phyloP scores from a whole-genome alignment of 1,140 invertebrate species.

The Campoletis sonorensis region DNA sequence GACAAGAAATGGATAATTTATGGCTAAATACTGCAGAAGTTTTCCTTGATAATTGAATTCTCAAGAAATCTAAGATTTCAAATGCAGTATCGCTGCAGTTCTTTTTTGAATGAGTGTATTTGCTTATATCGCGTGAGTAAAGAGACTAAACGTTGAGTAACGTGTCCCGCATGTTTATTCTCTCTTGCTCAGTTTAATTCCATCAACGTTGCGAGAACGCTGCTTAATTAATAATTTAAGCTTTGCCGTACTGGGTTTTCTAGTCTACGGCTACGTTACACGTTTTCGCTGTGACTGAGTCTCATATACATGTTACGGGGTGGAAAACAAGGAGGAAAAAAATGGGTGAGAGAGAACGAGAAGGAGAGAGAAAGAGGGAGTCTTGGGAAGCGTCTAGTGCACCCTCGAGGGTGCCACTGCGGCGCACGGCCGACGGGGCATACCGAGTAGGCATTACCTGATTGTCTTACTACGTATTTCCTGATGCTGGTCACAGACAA shows the following conservation, averaged over 20 bases:
- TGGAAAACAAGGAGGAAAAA: constrained; percentile 14
- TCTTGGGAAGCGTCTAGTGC: constrained; percentile 58
- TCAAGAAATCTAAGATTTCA: too few species aligned
- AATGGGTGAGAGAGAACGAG: neutral
- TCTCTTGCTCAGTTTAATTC: neutral
- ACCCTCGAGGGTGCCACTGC: constrained; percentile 65
- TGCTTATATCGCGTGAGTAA: constrained; percentile 13
- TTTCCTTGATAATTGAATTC: too few species aligned
- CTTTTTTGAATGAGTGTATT: neutral
- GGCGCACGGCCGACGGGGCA: constrained; percentile 62
- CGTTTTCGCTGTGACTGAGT: neutral
- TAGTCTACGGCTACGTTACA: neutral
- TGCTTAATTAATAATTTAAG: constrained; percentile 35
- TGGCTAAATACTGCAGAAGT: too few species aligned
- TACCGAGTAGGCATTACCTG: constrained; percentile 76
- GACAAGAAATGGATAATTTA: too few species aligned
- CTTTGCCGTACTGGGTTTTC: neutral
- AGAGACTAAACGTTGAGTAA: neutral
- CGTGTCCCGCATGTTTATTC: constrained; percentile 4
- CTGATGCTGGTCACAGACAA: constrained; percentile 11
- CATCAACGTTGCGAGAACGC: neutral
- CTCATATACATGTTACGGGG: constrained; percentile 18
- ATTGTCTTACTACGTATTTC: constrained; percentile 66
- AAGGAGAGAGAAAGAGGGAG: neutral
- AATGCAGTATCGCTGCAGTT: too few species aligned